phyloP scores from a whole-genome alignment of 2,888 invertebrate genomes.

The Bursaphelenchus okinawaensis region DNA sequence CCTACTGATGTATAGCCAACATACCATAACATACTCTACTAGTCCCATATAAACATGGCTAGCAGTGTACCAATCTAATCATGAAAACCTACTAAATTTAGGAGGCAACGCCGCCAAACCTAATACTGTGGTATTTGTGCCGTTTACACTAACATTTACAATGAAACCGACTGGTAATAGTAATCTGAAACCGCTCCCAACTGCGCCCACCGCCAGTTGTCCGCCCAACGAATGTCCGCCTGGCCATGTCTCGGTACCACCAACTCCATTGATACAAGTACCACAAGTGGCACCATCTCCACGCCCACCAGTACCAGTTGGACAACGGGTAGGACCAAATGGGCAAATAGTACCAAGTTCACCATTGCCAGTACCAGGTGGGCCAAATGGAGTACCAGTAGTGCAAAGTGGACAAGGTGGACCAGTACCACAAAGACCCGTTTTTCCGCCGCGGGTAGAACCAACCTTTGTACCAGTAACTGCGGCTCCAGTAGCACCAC shows the following conservation, averaged over 20 bases:
- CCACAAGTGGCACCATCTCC: background rate
- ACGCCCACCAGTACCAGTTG: background rate
- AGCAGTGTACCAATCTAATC: conserved; percentile 16
- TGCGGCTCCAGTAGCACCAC: background rate
- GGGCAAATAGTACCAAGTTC: no score
- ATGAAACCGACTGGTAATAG: conserved; percentile 20
- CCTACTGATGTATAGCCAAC: no score
- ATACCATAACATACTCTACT: no score
- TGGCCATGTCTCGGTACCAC: background rate
- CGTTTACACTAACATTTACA: conserved; percentile 22
- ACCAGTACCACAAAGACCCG: no score
- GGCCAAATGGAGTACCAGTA: no score
- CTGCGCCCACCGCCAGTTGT: background rate
- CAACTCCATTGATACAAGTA: no score
- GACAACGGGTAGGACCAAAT: no score
- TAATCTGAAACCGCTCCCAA: background rate
- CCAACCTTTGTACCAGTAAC: background rate
- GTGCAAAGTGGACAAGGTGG: no score
- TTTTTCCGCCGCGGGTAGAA: no score
- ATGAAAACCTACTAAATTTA: conserved; percentile 14
- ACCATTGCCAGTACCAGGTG: no score
- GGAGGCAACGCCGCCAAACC: conserved; percentile 21
- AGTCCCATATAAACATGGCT: no score
- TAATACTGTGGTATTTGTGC: conserved; percentile 20
- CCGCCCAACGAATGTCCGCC: background rate